phyloP scores from a whole-genome alignment of 2,113 vertebrate genomes.

The Chaetorhynchus papuensis region DNA sequence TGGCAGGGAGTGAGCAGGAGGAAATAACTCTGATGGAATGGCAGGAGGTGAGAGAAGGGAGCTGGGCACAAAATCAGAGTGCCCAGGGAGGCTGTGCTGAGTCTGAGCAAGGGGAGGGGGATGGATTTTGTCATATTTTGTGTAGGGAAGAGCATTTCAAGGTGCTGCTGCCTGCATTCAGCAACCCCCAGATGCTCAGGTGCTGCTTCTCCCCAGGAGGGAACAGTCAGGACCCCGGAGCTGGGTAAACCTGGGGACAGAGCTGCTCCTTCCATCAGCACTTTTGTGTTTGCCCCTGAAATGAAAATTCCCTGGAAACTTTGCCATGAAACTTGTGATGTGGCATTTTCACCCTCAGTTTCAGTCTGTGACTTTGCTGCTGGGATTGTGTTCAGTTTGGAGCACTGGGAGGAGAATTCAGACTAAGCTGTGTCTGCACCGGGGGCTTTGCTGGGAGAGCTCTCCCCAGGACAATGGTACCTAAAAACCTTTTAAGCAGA shows the following conservation, averaged over 20 bases:
- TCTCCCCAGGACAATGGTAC: not conserved
- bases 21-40: not conserved
- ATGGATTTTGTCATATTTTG: not conserved
- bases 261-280: not conserved
- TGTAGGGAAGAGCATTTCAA: not conserved
- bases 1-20: not conserved
- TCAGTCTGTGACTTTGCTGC: not conserved
- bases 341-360: accelerated
- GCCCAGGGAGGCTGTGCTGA: not conserved
- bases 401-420: not conserved
- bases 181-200: not conserved
- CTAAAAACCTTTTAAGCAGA: not conserved
- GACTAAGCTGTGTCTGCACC: not conserved
- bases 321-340: not conserved
- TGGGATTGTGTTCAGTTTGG: not conserved
- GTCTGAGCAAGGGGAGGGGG: not conserved
- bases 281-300: not conserved
- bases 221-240: not conserved
- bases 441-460: not conserved
- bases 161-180: not conserved
- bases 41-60: not conserved
- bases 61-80: not conserved
- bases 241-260: not conserved
- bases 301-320: not conserved
- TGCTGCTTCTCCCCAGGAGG: not conserved